Percentiles rank a stretch among this genome's conserved stretches.
phyloP scores from a whole-genome alignment of 2,797 vertebrate species.

The Selene dorsalis region DNA sequence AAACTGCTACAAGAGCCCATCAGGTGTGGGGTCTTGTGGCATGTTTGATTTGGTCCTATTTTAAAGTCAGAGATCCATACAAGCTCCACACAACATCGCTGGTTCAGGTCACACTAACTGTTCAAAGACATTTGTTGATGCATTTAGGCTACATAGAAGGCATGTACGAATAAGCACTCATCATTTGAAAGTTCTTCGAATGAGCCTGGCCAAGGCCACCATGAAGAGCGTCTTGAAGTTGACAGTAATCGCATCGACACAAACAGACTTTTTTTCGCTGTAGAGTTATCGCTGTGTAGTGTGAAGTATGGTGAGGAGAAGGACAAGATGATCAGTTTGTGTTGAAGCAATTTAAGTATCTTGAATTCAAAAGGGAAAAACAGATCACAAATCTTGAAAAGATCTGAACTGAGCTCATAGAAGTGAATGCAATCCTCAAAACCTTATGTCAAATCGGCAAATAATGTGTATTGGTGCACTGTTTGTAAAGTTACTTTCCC shows the following conservation, averaged over 20 bases:
- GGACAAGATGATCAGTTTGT: conserved; percentile 25
- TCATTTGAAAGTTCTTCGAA: conserved; percentile 42
- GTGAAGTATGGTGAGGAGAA: conserved; percentile 12
- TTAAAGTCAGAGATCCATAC: neutral
- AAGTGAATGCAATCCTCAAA: conserved; percentile 31
- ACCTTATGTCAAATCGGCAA: conserved; percentile 16
- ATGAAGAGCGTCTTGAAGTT: conserved; percentile 34
- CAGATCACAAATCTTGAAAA: conserved; percentile 33
- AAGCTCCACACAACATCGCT: no score
- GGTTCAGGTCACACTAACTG: neutral
- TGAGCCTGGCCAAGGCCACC: conserved; percentile 53
- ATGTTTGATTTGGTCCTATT: no score
- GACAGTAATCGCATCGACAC: conserved; percentile 46
- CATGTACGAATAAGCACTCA: conserved; percentile 18
- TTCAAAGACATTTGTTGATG: conserved; percentile 21
- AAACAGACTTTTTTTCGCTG: conserved; percentile 53
- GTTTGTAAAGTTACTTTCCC: conserved; percentile 16
- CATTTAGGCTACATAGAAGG: conserved; percentile 27
- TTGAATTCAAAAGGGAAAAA: conserved; percentile 37
- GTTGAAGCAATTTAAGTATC: conserved; percentile 29
- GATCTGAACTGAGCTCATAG: conserved; percentile 25
- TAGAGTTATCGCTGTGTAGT: conserved; percentile 36
- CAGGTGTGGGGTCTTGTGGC: no score
- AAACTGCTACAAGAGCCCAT: neutral
- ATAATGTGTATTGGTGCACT: neutral